Percentiles rank a stretch among this genome's conserved stretches.
phyloP scores from a whole-genome alignment of 2,113 vertebrate species.

The Atrichornis clamosus region DNA sequence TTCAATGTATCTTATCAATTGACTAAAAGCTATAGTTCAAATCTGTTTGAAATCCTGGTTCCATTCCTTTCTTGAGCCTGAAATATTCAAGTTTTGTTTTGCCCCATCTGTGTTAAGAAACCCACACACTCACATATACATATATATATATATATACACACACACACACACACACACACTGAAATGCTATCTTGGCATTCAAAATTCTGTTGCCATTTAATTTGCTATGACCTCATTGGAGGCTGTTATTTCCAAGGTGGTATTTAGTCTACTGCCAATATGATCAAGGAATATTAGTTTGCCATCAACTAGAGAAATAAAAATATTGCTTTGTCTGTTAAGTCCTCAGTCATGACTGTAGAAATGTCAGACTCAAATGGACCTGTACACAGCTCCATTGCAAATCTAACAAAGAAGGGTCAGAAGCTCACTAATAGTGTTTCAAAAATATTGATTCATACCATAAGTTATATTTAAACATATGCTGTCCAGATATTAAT shows the following conservation, averaged over 20 bases:
- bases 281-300: background rate
- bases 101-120: background rate
- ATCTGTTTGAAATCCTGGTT: background rate
- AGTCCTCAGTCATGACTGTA: background rate
- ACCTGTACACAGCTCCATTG: background rate
- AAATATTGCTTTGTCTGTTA: background rate
- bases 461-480: background rate
- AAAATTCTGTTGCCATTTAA: background rate
- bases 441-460: background rate
- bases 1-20: background rate
- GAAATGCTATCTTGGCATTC: background rate
- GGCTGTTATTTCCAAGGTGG: background rate
- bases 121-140: rapidly evolving
- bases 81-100: background rate
- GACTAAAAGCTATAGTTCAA: background rate
- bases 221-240: background rate
- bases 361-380: background rate
- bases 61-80: background rate
- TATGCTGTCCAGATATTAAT: background rate
- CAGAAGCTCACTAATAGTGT: background rate
- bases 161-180: background rate
- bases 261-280: background rate
- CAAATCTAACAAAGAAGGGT: background rate
- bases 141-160: background rate
- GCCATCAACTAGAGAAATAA: background rate